Evolutionary conservation across 2,888 invertebrate species (phyloP), one percentile per base, ranked within the genome.

Genomic region (Drosophila lutescens): DNA sequence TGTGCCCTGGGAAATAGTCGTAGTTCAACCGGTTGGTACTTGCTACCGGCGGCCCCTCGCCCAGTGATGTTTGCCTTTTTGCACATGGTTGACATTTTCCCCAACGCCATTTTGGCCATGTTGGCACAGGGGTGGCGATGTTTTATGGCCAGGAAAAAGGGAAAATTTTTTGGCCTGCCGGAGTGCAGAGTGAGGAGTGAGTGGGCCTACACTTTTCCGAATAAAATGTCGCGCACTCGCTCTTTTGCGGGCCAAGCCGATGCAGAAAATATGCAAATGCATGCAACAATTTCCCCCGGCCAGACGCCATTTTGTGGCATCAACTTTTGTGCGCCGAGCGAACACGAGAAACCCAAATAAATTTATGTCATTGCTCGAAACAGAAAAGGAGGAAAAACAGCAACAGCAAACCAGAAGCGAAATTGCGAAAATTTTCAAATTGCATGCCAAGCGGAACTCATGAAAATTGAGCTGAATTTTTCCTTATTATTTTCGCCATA

Each of bases 71-170:
- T 65, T 75, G 63, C 61, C 62, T 62, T 72, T 63, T 60, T 69
- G 74, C 87, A 73, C 78, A 77, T 82, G 83, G 84, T 87, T 85
- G 87, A 85, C 86, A 85, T 77, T 87, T 85, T 82, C 56, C 55
- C 49, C 78, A 70, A 56, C 75, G 78, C 83, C 81, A 77, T 89
- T 79, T 86, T 89, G 72, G 71, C 56, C 60, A 62, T 69, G 50
- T 77, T 74, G 66, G 46, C 36, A 53, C 62, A 63, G 74, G 59
- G 63, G 69, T 59, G 47, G 32, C 60, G 1, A 62, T 62, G 62
- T 63, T 63, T 63, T 63, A 63, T 63, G 62, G 49, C 8, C 34
- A 26, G 34, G 56, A 34, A 44, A 44, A 36, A 44, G 51, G 38
- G 44, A 32, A 38, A 44, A 62, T 43, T n/a, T 38, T 10, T 15